Evolutionary conservation across 2,113 vertebrate species (phyloP), one percentile per base, ranked within the genome.

Genomic region (Mustela nigripes): DNA sequence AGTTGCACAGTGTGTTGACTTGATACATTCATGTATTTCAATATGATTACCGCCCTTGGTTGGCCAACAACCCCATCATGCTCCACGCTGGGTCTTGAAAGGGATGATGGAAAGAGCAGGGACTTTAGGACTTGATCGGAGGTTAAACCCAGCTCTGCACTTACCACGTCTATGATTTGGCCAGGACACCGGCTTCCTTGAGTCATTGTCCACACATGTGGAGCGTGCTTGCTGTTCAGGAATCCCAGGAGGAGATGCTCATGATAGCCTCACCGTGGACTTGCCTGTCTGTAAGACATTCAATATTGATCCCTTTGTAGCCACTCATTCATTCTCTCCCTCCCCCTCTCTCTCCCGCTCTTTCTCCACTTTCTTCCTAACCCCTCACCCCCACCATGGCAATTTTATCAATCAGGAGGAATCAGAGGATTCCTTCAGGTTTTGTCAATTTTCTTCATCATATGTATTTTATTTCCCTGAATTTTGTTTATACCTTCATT

Each of bases 261-360:
- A 2, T 7, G 4, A 7, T 21, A 12, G 3, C 65, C 36, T 21
- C 15, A 1, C 2, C 9, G 26, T 1, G 36, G 8, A 5, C 22
- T 1, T 24, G 4, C 1, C 1, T 4, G 7, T 50, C 53, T 18
- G 18, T 8, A 39, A 31, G 39, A 7, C 5, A 4, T 5, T 9
- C 1, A 3, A 18, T 4, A 12, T 45, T 4, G 39, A 76, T 28
- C 4, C 14, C 65, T 76, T 50, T 10, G 19, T 11, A 3, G 15
- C 19, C 22, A 14, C 8, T 56, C 87, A 1, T 56, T 15, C 10
- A 10, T 48, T 39, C 42, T 58, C n/a, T 10, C 62, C 36, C 22
- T 58, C 12, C 4, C 45, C 21, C 21, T 28, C 28, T 73, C n/a
- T 67, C 28, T 65, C 31, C 16, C 7, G 4, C 62, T 71, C 69